Base-by-base conservation (phyloP, 2,797 vertebrate genomes). In the Sphenodon punctatus region DNA sequence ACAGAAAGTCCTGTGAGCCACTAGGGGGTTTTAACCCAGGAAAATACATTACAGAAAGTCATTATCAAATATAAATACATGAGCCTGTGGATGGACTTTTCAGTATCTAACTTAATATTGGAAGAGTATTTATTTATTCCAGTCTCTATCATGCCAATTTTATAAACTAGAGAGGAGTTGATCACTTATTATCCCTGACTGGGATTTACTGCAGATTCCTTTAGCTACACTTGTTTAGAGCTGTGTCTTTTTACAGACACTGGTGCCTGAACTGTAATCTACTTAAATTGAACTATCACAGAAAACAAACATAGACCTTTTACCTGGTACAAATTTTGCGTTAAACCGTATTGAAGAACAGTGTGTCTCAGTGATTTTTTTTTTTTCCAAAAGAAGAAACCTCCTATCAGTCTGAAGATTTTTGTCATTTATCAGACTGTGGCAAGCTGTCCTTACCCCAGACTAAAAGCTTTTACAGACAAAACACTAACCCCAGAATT, bases 11-110 rank as follows among this genome's bases (percentile, higher is more conserved):
- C 71, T 82, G 22, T 22, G 69, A 77, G 45, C 14, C 45, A 53
- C 61, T 72, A 46, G 69, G 73, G 55, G n/a, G 38, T n/a, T 90
- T 90, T 56, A 67, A 34, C 49, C 61, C 36, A 81, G 74, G 42
- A 59, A 84, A 76, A 10, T 63, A 11, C 63, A 58, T 74, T 75
- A 64, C 22, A 80, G 66, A 42, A 80, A 80, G 48, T 75, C 60
- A 39, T 82, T 66, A 67, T 79, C 48, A 79, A 68, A 77, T 86
- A 89, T 74, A 86, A 78, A 77, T 82, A 53, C 0, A 0, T 10
- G 59, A 38, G 8, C 56, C 45, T 65, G 51, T 67, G 66, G 36
- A 70, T 23, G 39, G 71, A 22, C 4, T n/a, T 36, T 82, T 63
- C 61, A 23, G 8, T 42, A 46, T n/a, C 73, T 42, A 73, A 75